Evolutionary conservation across 1,140 invertebrate genomes (phyloP).

Genomic region (Capitella teleta): DNA sequence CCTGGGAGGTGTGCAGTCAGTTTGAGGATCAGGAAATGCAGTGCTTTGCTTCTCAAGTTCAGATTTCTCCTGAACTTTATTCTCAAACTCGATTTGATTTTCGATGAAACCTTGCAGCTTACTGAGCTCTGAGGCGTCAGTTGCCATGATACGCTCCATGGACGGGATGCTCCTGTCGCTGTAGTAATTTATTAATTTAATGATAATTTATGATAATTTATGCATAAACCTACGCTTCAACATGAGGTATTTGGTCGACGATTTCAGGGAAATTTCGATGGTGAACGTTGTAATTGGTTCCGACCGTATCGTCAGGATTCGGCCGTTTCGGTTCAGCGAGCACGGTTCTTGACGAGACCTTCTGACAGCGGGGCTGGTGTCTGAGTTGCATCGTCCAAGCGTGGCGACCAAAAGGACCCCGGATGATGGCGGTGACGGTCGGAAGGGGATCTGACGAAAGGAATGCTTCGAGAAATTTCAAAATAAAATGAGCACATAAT

Average conservation of each 20-base stretch:
- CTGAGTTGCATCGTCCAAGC: slow-evolving; percentile 85
- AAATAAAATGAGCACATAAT: too few relatives aligned
- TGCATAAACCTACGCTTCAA: not conserved
- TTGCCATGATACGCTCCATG: slow-evolving; percentile 58
- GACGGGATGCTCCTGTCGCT: slow-evolving; percentile 71
- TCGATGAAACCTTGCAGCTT: slow-evolving; percentile 43
- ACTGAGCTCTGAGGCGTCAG: slow-evolving; percentile 44
- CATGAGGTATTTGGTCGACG: not conserved
- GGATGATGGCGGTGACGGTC: slow-evolving; percentile 61
- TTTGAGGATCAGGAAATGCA: slow-evolving; percentile 37
- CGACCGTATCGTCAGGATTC: not conserved
- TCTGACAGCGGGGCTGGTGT: slow-evolving; percentile 53
- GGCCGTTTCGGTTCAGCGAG: not conserved
- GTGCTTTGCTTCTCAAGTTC: slow-evolving; percentile 19
- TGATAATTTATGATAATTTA: too few relatives aligned
- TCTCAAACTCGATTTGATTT: slow-evolving; percentile 30
- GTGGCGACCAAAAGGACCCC: slow-evolving; percentile 82
- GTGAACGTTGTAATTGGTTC: not conserved
- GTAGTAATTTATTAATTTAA: too few relatives aligned
- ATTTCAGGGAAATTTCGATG: slow-evolving; percentile 1
- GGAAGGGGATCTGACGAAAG: slow-evolving; percentile 45
- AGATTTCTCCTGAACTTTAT: slow-evolving; percentile 17
- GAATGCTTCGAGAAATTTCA: too few relatives aligned
- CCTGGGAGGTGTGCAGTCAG: slow-evolving; percentile 67
- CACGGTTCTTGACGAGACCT: not conserved